Base-by-base conservation (phyloP, 2,113 vertebrate species). In the Pyrgilauda ruficollis region DNA sequence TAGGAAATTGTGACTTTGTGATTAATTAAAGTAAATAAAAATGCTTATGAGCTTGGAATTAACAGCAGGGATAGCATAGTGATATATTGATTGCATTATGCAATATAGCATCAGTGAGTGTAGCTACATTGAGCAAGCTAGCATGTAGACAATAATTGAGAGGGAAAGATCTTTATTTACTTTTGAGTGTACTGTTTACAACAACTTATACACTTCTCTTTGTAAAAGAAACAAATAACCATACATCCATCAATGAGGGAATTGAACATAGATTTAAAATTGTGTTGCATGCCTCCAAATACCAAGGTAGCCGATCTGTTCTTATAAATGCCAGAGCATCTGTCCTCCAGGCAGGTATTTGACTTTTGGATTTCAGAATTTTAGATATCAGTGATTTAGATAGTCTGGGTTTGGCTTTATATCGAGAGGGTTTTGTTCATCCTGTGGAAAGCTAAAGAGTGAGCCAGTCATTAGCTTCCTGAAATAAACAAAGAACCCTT, bases 1-100 rank as follows among this genome's bases (percentile, higher is more conserved):
- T 94, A 90, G 92, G 78, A 84, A 94, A 61, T 56, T 44, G 78
- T 76, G 87, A 87, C 88, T 95, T 87, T 33, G 78, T 91, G 78
- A 56, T 91, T 94, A 95, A 94, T 95, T 87, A 47, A 89, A 87
- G 39, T 77, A 83, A 92, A 93, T 91, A 94, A 87, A 93, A 94
- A 79, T 46, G 2, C 62, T 31, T 78, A 73, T 66, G 53, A 89
- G 41, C 50, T 93, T 82, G 70, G 67, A 75, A 73, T 89, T 85
- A 79, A 68, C 5, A 22, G 17, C 52, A 44, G 62, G 66, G n/a
- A 16, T 76, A 79, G 31, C 30, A 3, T 11, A 90, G 75, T 44
- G 94, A 68, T 83, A 6, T 68, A 94, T 95, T n/a, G 92, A 96
- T 93, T 79, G 17, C 16, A 9, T 94, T 94, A 87, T 69, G 67